A percentile compares a stretch with the other conserved stretches of the same genome.
phyloP scores from a whole-genome alignment of 2,113 vertebrate species.

The Odontophorus gujanensis region DNA sequence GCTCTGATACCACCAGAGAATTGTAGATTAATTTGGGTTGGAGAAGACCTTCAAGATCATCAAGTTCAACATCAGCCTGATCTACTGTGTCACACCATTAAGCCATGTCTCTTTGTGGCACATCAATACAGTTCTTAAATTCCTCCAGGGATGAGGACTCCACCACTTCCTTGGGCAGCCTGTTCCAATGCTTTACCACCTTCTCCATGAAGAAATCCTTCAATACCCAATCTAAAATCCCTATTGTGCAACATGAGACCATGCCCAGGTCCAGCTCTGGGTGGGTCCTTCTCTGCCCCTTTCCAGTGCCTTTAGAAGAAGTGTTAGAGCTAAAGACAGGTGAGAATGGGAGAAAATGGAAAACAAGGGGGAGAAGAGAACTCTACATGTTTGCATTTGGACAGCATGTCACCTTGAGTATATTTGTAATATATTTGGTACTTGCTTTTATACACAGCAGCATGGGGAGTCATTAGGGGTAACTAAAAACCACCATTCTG shows the following conservation, averaged over 20 bases:
- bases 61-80: neutral
- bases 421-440: neutral
- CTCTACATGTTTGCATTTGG: fast-evolving
- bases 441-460: neutral
- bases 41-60: neutral
- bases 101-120: neutral
- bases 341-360: neutral
- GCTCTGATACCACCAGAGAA: neutral
- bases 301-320: neutral
- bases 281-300: neutral
- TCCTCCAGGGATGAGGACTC: neutral
- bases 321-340: neutral
- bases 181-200: neutral
- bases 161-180: neutral
- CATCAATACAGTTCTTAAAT: neutral
- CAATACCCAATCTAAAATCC: neutral
- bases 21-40: neutral
- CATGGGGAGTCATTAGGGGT: neutral
- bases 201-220: neutral
- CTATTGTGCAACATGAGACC: neutral
- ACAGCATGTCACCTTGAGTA: fast-evolving
- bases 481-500: neutral
- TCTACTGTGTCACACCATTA: neutral
- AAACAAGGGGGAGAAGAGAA: neutral
- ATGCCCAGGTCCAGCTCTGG: neutral